These are phyloP conservation scores for Carduelis carduelis DNA, from an alignment of 2,797 vertebrate species.

Conservation along the genomic window DNA sequence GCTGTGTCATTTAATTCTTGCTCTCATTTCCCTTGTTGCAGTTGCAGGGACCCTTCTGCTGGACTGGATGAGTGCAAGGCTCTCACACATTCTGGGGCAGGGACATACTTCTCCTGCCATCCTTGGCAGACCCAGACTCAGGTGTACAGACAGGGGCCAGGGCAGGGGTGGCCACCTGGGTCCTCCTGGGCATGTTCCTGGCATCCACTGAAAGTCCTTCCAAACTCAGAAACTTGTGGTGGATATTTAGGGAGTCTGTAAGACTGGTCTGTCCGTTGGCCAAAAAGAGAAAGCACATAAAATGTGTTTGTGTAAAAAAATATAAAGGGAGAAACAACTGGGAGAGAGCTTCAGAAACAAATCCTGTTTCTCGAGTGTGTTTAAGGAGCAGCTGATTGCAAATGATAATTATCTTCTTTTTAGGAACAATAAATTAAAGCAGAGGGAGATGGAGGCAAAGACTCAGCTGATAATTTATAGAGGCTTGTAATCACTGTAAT, in stretches of 20 bases:
- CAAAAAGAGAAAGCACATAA: neutral
- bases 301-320: neutral
- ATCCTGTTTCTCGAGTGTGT: neutral
- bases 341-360: neutral
- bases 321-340: neutral
- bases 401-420: conserved; percentile 3
- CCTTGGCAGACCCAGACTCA: neutral
- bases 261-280: neutral
- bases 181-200: neutral
- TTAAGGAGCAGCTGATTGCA: neutral
- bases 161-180: neutral
- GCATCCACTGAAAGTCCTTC: neutral
- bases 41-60: neutral
- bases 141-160: neutral
- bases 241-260: neutral
- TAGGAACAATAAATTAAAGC: conserved; percentile 30
- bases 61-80: neutral
- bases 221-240: neutral
- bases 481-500: neutral
- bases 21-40: neutral
- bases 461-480: conserved; percentile 2
- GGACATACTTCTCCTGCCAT: no score
- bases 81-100: neutral
- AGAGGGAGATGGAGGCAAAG: conserved; percentile 1
- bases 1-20: neutral